A percentile compares a stretch with the other conserved stretches of the same genome.
Conservation (phyloP, 2,888 invertebrate species). For the Orthonevra nobilis region DNA sequence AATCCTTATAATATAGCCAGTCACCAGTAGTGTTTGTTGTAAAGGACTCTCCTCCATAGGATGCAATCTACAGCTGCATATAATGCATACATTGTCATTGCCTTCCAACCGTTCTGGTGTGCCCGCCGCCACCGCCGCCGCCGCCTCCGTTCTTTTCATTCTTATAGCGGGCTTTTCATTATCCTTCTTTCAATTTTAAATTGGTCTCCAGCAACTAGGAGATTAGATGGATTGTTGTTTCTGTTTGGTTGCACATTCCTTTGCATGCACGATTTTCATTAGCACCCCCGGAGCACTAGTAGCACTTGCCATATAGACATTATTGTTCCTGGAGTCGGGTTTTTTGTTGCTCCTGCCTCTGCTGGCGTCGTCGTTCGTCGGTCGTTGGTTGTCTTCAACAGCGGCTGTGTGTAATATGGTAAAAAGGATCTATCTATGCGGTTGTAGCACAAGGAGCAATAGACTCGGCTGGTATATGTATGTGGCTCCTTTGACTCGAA, state of each 20-base stretch:
- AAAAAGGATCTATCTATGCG: conserved; percentile 61
- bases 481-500: conserved; percentile 52
- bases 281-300: conserved; percentile 58
- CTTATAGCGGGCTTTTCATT: conserved; percentile 65
- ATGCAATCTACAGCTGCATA: conserved; percentile 35
- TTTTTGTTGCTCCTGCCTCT: background rate
- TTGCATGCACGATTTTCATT: conserved; percentile 68
- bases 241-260: conserved; percentile 68
- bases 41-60: conserved; percentile 50
- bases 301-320: conserved; percentile 45
- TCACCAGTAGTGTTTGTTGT: conserved; percentile 23
- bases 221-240: conserved; percentile 71
- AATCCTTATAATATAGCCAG: conserved; percentile 50
- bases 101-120: background rate
- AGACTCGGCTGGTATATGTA: conserved; percentile 49
- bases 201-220: conserved; percentile 64
- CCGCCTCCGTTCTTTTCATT: conserved; percentile 57
- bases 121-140: background rate
- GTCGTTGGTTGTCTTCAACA: background rate
- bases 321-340: conserved; percentile 27
- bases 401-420: conserved; percentile 53
- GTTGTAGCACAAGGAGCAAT: conserved; percentile 57
- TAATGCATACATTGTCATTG: conserved; percentile 50
- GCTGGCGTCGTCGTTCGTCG: too few relatives aligned
- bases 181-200: conserved; percentile 70